Conservation (phyloP, 2,888 invertebrate species). For the Noctua pronuba region DNA sequence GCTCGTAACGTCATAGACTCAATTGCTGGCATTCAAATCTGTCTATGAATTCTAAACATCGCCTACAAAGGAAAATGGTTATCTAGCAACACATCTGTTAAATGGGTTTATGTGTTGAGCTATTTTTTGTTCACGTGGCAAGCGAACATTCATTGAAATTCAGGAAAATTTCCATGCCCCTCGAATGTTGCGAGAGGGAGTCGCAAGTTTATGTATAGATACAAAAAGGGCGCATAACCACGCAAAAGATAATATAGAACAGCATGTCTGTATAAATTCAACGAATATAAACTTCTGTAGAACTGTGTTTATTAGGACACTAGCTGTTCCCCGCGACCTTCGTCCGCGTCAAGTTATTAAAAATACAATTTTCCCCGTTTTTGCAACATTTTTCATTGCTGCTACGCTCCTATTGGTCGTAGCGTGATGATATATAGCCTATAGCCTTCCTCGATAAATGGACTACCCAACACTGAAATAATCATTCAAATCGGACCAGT, state of each 20-base stretch:
- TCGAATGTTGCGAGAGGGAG: background rate
- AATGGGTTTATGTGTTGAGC: constrained; percentile 16
- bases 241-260: constrained; percentile 8
- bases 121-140: constrained; percentile 27
- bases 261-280: constrained; percentile 25
- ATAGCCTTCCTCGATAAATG: too few relatives aligned
- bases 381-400: too few relatives aligned
- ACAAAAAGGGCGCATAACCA: background rate
- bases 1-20: constrained; percentile 36
- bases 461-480: too few relatives aligned
- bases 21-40: too few relatives aligned
- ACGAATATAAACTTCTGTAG: constrained; percentile 33
- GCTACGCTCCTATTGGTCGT: too few relatives aligned
- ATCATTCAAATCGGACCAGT: too few relatives aligned
- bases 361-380: too few relatives aligned
- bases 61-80: constrained; percentile 38
- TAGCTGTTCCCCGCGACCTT: too few relatives aligned
- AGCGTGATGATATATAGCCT: too few relatives aligned
- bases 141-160: constrained; percentile 17
- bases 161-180: constrained; percentile 14
- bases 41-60: constrained; percentile 49
- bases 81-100: constrained; percentile 28
- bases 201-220: background rate
- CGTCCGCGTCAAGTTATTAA: too few relatives aligned
- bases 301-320: constrained; percentile 47